These are phyloP conservation scores for Ectemnius lituratus DNA, from an alignment of 2,888 invertebrate species.

Conservation along the genomic window DNA sequence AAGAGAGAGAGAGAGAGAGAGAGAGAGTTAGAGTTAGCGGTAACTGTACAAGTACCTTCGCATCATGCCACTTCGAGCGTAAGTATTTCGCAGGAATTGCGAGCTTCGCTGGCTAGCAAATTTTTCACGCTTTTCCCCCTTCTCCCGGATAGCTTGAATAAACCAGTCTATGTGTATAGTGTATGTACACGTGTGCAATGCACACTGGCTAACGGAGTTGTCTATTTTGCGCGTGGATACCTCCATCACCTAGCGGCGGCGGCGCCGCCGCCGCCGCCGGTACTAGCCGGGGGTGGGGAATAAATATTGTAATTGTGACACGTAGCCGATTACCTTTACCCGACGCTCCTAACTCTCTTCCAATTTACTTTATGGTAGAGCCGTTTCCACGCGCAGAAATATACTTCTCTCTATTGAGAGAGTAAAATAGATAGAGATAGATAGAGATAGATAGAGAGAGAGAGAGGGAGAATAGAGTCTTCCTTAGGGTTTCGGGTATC, in stretches of 20 bases:
- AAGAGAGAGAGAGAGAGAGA: not conserved
- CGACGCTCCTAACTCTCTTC: slow-evolving; percentile 39
- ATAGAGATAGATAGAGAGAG: too few species aligned
- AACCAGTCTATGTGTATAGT: not conserved
- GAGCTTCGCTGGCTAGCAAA: slow-evolving; percentile 20
- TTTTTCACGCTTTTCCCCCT: slow-evolving; percentile 8
- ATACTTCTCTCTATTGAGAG: slow-evolving; percentile 26
- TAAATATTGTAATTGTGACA: slow-evolving; percentile 19
- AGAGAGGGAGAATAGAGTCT: not conserved
- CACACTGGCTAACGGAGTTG: slow-evolving; percentile 31
- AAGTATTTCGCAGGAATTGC: slow-evolving; percentile 33
- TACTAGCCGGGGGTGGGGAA: slow-evolving; percentile 9
- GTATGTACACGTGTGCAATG: not conserved
- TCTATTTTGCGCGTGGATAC: slow-evolving; percentile 32
- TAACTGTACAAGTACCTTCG: not conserved
- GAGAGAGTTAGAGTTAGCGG: not conserved
- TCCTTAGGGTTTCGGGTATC: not conserved
- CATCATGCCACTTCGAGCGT: slow-evolving; percentile 3
- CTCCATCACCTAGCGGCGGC: slow-evolving; percentile 7
- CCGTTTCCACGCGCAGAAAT: slow-evolving; percentile 54
- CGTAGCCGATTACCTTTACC: slow-evolving; percentile 34
- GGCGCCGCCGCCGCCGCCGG: slow-evolving; percentile 10
- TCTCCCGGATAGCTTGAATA: not conserved
- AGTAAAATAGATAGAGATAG: too few species aligned
- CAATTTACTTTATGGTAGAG: slow-evolving; percentile 53